Evolutionary conservation across 2,797 vertebrate species (phyloP), one percentile per base, ranked within the genome.

Genomic region (Cossypha polioptera): DNA sequence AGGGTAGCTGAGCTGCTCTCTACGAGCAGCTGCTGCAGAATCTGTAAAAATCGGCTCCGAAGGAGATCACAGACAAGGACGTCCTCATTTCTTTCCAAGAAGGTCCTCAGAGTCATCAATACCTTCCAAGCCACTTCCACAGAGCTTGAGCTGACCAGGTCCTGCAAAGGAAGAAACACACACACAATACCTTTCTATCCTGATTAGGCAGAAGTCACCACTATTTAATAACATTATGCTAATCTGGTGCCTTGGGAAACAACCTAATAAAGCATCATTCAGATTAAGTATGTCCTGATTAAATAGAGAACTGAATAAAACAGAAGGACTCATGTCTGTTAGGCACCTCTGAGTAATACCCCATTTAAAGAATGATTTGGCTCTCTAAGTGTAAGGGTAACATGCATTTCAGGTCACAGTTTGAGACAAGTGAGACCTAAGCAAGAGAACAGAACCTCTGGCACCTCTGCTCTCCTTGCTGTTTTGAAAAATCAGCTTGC

Each of bases 1-100:
- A 98, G 86, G 7, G 93, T 90, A 29, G 94, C 66, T 6, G 93
- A 86, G 61, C 76, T 97, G 42, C 90, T 96, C 51, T 98, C 97
- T 83, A 98, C 95, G 86, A 98, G 93, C 40, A 98, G 95, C 55
- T 97, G 98, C 97, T 99, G 99, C 33, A 99, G 96, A 11, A 98
- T 98, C 88, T 98, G 98, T 21, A 99, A 97, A 85, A 99, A 97
- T 48, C 97, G 98, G 38, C 97, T 98, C 78, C 97, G 97, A 51
- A 99, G 98, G 61, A 97, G 97, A 82, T 97, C 87, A 42, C 98
- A 98, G 76, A 98, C 92, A 84, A 98, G 94, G 11, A 98, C 80
- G 62, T 97, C 97, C 88, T 97, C 96, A 62, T 97, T 97, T 92
- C 67, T 95, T 89, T 86, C 94, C 94, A 99, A 71, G 83, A 98